Base-by-base conservation (phyloP, 2,113 vertebrate genomes). In the Euleptes europaea region DNA sequence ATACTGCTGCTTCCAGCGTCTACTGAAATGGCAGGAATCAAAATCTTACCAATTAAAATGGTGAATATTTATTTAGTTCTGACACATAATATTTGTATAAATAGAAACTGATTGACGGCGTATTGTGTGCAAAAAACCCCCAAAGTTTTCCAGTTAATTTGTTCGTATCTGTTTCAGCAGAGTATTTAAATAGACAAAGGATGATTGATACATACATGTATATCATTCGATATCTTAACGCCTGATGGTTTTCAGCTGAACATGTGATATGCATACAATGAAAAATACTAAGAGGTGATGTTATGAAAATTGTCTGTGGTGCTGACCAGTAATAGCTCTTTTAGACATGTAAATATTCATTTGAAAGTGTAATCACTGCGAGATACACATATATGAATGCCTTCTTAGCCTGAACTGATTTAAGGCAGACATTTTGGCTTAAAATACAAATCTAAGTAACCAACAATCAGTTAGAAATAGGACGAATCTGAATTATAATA, bases 1-100 rank as follows among this genome's bases (percentile, higher is more conserved):
- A 84, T 88, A 73, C 82, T 47, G 54, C 57, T 86, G 84, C 57
- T 44, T 91, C 71, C 69, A 66, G 33, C 67, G 11, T 35, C 14
- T 35, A 69, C 3, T 69, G 14, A 33, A 69, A 35, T 33, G 14
- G 33, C 67, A 69, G 35, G n/a, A 35, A 69, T 69, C 13, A 69
- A 69, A 17, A 69, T 69, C 33, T 69, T 17, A 35, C 33, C 13
- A 69, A 69, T 69, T 69, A 38, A 69, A 69, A 69, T 35, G 33
- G 33, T 33, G n/a, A 69, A 69, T 69, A 69, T 69, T 69, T 69
- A 69, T 69, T 69, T 69, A 35, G 5, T 69, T 35, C 67, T 69
- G 33, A 69, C n/a, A 69, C 33, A 69, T 17, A 35, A 69, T 69
- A 35, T 69, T 35, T 69, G 31, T 69, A 33, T 69, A 69, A 69